Percentiles rank a stretch among this genome's conserved stretches.
Evolutionary conservation across 1,140 invertebrate genomes (phyloP).

Genomic region (Ericerus pela): DNA sequence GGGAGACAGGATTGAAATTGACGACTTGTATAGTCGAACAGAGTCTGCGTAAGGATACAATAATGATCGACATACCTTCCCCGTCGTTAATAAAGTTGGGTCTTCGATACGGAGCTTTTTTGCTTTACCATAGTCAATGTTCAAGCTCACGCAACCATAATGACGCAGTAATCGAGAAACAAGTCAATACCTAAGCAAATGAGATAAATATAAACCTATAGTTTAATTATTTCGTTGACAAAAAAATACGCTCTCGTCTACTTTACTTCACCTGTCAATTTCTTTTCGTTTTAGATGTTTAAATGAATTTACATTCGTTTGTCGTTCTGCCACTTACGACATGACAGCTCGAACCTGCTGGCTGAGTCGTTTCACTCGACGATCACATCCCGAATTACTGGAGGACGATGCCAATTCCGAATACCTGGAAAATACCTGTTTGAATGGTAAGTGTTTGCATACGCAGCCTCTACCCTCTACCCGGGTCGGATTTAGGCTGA

Average conservation of each 20-base stretch:
- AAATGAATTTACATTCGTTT: constrained; percentile 74
- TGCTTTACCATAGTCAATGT: too few species aligned
- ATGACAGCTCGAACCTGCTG: constrained; percentile 56
- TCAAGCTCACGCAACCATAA: neutral
- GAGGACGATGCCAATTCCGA: constrained; percentile 73
- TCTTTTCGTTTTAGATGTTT: constrained; percentile 55
- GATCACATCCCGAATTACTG: constrained; percentile 66
- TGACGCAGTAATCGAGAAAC: neutral
- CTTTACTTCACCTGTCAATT: neutral
- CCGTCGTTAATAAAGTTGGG: too few species aligned
- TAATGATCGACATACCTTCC: too few species aligned
- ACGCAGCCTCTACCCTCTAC: too few species aligned
- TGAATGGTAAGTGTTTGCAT: constrained; percentile 57
- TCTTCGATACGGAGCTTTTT: too few species aligned
- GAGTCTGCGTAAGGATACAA: too few species aligned
- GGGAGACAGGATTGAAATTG: too few species aligned
- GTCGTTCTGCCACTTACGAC: constrained; percentile 70
- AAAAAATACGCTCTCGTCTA: neutral
- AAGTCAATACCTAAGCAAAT: too few species aligned
- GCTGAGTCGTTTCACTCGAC: constrained; percentile 60
- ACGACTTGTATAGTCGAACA: too few species aligned
- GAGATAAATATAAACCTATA: neutral
- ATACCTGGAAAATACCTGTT: constrained; percentile 79
- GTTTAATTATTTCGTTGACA: neutral
- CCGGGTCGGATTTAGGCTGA: too few species aligned